Evolutionary conservation across 2,888 invertebrate genomes (phyloP), one percentile per base, ranked within the genome.

Genomic region (Ectemnius continuus): DNA sequence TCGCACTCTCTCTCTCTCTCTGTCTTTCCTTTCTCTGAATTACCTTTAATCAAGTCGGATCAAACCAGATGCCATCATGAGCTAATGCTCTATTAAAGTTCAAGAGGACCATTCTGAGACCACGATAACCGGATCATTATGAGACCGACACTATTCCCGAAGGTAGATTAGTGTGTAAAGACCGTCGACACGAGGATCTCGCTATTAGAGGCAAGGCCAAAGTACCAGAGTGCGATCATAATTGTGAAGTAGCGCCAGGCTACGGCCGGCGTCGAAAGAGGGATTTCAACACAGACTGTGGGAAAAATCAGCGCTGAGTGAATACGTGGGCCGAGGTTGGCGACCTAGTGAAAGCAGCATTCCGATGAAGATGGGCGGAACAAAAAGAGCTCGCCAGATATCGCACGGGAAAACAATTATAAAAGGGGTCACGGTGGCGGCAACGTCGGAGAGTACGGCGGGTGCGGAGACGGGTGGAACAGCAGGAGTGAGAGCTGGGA

Each of bases 371-470:
- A 36, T 60, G 20, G 23, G 26, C 16, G n/a, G 14, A 23, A 28
- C 61, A 76, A 75, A 78, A 70, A 66, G 65, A 71, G 61, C 16
- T 70, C 16, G 67, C 70, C 52, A 65, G 78, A 70, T 69, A 76
- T 36, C 73, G 63, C 61, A 14, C n/a, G n/a, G 60, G 76, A 67
- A 77, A 83, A 84, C 84, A 83, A 84, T 83, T 82, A 79, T 28
- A 66, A 69, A 66, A 36, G 52, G 63, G 23, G 26, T 6, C 3
- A 57, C 11, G 28, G 23, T 23, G 23, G 11, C 14, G 26, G 20
- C 4, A 47, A 2, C 58, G n/a, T 11, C 61, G 60, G 26, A 28
- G 26, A 47, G 23, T 14, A 13, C 62, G 48, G 57, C 52, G 46
- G 58, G 23, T 14, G n/a, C 62, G 48, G 57, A 57, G 46, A 13